Conservation (phyloP, 2,888 invertebrate genomes). For the Drosophila meridiana region DNA sequence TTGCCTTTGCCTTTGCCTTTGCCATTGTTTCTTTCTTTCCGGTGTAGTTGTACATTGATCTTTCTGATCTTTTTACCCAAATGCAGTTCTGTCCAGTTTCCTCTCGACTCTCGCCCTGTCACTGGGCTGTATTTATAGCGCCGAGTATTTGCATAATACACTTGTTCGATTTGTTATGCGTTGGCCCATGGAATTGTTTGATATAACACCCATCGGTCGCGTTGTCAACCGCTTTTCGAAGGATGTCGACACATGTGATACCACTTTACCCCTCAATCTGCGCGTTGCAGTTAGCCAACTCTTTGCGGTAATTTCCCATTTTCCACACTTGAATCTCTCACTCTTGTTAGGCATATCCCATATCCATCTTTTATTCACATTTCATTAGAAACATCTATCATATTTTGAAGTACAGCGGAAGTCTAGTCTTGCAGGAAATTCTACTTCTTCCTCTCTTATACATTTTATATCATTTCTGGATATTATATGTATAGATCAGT, state of each 20-base stretch:
- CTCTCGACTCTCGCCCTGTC: slow-evolving; percentile 83
- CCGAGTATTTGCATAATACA: slow-evolving; percentile 87
- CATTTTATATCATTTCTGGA: neutral
- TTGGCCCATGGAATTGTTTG: slow-evolving; percentile 91
- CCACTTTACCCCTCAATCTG: slow-evolving; percentile 85
- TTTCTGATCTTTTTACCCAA: slow-evolving; percentile 13
- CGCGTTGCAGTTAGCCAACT: slow-evolving; percentile 83
- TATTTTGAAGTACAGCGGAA: neutral
- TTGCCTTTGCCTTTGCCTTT: neutral
- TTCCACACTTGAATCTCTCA: neutral
- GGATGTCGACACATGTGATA: slow-evolving; percentile 87
- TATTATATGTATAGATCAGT: neutral
- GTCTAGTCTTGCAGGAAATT: neutral
- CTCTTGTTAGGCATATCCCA: neutral
- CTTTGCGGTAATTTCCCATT: slow-evolving; percentile 82
- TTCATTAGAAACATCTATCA: neutral
- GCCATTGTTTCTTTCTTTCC: neutral
- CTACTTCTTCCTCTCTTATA: neutral
- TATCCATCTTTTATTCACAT: neutral
- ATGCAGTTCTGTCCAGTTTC: slow-evolving; percentile 81
- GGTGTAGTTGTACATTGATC: slow-evolving; percentile 1
- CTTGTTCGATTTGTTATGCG: slow-evolving; percentile 88
- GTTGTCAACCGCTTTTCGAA: slow-evolving; percentile 89
- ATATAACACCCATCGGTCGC: slow-evolving; percentile 91
- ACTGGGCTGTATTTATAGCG: slow-evolving; percentile 86